Conservation (phyloP, 2,888 invertebrate species). For the Drosophila recens region DNA sequence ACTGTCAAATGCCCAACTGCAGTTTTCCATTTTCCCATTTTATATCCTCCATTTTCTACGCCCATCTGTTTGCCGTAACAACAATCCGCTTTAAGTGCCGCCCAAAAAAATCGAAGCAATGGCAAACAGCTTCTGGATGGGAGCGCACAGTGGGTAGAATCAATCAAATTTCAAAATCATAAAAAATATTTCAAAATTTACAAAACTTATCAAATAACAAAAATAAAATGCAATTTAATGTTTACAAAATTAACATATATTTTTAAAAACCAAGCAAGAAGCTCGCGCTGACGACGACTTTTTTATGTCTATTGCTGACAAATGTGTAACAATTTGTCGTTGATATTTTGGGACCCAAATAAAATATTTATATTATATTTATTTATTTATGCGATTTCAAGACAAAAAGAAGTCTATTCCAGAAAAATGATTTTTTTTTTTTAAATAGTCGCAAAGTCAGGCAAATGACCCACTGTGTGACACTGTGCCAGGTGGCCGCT, state of each 20-base stretch:
- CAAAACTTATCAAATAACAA: no score
- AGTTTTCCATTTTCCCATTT: neutral
- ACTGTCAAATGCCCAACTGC: conserved; percentile 13
- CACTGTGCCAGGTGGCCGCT: conserved; percentile 12
- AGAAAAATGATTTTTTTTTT: neutral
- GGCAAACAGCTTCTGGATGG: conserved; percentile 27
- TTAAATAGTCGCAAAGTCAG: neutral
- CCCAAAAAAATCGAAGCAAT: conserved; percentile 44
- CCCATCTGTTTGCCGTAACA: conserved; percentile 3
- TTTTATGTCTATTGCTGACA: no score
- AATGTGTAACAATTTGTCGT: no score
- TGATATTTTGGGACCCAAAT: no score
- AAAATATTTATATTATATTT: no score
- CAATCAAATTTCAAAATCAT: no score
- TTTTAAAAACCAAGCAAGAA: no score
- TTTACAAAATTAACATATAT: no score
- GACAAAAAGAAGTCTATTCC: neutral
- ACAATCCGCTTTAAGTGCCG: conserved; percentile 18
- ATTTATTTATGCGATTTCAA: neutral
- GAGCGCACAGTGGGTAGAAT: neutral
- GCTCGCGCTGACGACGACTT: no score
- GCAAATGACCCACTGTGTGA: neutral
- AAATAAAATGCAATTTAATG: no score
- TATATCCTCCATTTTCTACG: neutral
- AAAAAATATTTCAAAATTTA: no score